phyloP scores from a whole-genome alignment of 2,888 invertebrate genomes.

The Gerris lacustris region DNA sequence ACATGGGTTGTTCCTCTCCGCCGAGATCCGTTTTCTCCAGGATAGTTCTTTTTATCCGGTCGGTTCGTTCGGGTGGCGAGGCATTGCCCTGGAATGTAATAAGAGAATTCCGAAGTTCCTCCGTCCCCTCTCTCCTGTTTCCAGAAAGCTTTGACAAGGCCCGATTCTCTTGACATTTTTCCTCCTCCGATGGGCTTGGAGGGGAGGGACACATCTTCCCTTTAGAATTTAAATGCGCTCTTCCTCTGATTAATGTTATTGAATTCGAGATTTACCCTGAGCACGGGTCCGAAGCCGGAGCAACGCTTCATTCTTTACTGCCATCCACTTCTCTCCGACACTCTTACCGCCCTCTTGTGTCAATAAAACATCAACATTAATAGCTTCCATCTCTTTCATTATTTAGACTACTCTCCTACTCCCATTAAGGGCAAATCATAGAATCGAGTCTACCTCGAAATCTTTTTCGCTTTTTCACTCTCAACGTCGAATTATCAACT shows the following conservation, averaged over 20 bases:
- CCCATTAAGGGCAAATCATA: too few species aligned
- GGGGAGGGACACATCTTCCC: neutral
- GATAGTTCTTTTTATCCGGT: neutral
- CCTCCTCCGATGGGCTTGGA: neutral
- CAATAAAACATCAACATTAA: slow-evolving; percentile 2
- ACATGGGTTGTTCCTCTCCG: neutral
- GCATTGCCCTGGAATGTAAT: neutral
- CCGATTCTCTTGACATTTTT: slow-evolving; percentile 9
- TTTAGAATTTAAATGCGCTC: slow-evolving; percentile 10
- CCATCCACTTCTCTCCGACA: neutral
- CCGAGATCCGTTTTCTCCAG: too few species aligned
- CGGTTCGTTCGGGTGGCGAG: neutral
- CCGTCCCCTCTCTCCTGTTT: neutral
- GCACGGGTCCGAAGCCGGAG: neutral
- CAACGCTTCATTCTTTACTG: neutral
- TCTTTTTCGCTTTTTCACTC: too few species aligned
- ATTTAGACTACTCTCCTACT: neutral
- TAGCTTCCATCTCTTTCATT: neutral
- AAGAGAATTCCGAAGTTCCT: slow-evolving; percentile 4
- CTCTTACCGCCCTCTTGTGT: neutral
- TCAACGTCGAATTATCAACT: too few species aligned
- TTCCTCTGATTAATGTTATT: slow-evolving; percentile 6
- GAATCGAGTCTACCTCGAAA: too few species aligned
- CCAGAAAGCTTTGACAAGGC: slow-evolving; percentile 9
- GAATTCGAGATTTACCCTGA: neutral